phyloP scores from a whole-genome alignment of 1,140 invertebrate species.

The Drosophila melanogaster region Release_6_plus_ISO1_MT NC_004354.4:664501-665000 shows the following conservation, averaged over 20 bases:
- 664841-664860: neutral
- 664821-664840: no score
- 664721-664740: no score
- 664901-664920: conserved; percentile 17
- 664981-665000: conserved; percentile 9
- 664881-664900: conserved; percentile 2
- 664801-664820: no score
- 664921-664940: neutral
- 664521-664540: conserved; percentile 3
- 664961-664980: conserved; percentile 31
- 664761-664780: no score
- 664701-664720: no score
- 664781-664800: no score
- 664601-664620: neutral
- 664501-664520: conserved; percentile 20
- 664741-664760: no score
- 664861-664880: neutral
- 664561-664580: conserved; percentile 26
- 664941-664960: conserved; percentile 33
- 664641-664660: neutral
- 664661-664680: neutral
- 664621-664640: neutral
- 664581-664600: conserved; percentile 36
- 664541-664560: conserved; percentile 24
- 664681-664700: no score